These are phyloP conservation scores for Alsophila aescularia DNA, from an alignment of 2,888 invertebrate genomes.

Conservation along the genomic window DNA sequence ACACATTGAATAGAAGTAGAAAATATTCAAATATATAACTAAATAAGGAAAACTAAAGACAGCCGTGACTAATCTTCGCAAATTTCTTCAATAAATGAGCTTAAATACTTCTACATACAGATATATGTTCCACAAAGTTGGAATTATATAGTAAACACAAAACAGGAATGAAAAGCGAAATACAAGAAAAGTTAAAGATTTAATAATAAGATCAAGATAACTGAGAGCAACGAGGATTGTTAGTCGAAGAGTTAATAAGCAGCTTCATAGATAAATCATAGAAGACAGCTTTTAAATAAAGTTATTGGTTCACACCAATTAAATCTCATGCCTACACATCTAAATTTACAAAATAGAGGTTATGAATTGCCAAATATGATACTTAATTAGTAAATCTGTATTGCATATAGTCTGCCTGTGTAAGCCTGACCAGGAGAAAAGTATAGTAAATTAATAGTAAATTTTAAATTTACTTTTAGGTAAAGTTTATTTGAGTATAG, in stretches of 20 bases:
- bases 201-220: slow-evolving; percentile 13
- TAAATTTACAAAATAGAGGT: no score
- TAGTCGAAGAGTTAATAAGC: not conserved
- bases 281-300: not conserved
- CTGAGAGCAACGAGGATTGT: slow-evolving; percentile 40
- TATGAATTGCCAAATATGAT: no score
- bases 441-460: no score
- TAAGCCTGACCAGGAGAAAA: no score
- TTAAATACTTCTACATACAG: slow-evolving; percentile 1
- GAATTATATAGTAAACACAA: slow-evolving; percentile 26
- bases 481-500: no score
- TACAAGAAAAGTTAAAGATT: slow-evolving; percentile 27
- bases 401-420: no score
- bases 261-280: not conserved
- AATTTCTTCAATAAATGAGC: slow-evolving; percentile 2
- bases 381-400: no score
- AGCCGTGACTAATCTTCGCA: slow-evolving; percentile 1
- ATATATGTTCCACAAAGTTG: not conserved
- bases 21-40: slow-evolving; percentile 1
- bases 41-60: not conserved
- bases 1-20: not conserved
- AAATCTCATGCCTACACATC: no score
- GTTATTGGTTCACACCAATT: not conserved
- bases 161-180: slow-evolving; percentile 39
- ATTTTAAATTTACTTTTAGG: no score